These are phyloP conservation scores for Brachymystax lenok DNA, from an alignment of 2,797 vertebrate genomes.

Conservation along the genomic window DNA sequence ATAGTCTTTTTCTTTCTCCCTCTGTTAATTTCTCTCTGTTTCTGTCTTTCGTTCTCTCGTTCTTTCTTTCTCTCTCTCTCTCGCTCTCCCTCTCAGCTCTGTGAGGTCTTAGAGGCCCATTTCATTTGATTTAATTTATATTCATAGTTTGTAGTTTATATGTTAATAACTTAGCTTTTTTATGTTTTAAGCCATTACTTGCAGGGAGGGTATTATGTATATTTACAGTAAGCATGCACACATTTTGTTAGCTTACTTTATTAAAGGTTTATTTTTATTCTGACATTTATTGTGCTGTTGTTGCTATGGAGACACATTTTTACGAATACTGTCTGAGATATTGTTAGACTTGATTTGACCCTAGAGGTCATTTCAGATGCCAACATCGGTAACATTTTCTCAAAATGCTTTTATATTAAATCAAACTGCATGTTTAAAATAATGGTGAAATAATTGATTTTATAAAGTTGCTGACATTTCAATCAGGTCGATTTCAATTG, in stretches of 20 bases:
- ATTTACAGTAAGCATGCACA: neutral
- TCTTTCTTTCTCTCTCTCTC: neutral
- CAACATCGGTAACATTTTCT: neutral
- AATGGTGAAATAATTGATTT: neutral
- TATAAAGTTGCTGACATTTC: too few species aligned
- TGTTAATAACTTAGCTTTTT: neutral
- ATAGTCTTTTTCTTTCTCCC: neutral
- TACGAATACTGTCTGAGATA: neutral
- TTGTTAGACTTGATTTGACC: neutral
- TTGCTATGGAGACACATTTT: neutral
- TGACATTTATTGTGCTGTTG: neutral
- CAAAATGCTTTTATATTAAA: neutral
- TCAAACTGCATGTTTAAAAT: neutral
- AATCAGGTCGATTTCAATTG: neutral
- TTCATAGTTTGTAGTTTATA: neutral
- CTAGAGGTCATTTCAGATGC: neutral
- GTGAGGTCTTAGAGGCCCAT: conserved; percentile 9
- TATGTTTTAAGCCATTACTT: neutral
- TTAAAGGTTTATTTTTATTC: neutral
- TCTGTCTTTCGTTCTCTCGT: neutral
- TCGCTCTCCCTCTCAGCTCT: neutral
- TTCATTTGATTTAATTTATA: conserved; percentile 24
- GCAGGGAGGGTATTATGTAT: neutral
- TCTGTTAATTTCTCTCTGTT: neutral
- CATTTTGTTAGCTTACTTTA: neutral